These are phyloP conservation scores for Potamarius usumacintae DNA, from an alignment of 2,113 vertebrate genomes.

Conservation along the genomic window DNA sequence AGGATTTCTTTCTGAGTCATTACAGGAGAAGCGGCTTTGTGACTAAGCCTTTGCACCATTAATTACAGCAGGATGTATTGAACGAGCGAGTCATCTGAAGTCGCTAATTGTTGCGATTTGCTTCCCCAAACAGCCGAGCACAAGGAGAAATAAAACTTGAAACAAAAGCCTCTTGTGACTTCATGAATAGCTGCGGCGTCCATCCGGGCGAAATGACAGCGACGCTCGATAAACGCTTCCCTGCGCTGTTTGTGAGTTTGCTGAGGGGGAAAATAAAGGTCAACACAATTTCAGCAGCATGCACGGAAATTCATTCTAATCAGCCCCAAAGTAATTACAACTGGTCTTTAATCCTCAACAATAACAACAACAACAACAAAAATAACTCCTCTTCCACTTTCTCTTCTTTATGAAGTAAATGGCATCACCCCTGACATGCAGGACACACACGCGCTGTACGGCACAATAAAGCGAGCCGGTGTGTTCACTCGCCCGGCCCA, in stretches of 20 bases:
- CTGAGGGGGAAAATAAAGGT: slow-evolving; percentile 15
- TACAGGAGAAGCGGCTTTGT: slow-evolving; percentile 5
- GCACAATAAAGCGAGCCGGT: not conserved
- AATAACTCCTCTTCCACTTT: slow-evolving; percentile 1
- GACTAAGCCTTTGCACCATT: slow-evolving; percentile 30
- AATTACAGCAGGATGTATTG: slow-evolving; percentile 29
- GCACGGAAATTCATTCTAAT: slow-evolving; percentile 25
- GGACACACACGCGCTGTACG: not conserved
- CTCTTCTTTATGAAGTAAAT: slow-evolving; percentile 18
- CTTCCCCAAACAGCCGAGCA: slow-evolving; percentile 12
- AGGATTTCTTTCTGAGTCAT: not conserved
- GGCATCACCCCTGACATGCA: slow-evolving; percentile 18
- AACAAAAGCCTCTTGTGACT: slow-evolving; percentile 7
- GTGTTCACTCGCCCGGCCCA: slow-evolving; percentile 10
- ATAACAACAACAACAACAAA: not conserved
- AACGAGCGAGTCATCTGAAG: slow-evolving; percentile 16
- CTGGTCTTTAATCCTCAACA: slow-evolving; percentile 28
- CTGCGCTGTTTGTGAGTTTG: not conserved
- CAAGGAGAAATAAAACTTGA: slow-evolving; percentile 2
- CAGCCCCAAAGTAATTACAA: slow-evolving; percentile 22
- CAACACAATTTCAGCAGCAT: not conserved
- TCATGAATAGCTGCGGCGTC: slow-evolving; percentile 4
- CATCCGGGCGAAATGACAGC: not conserved
- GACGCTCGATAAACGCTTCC: slow-evolving; percentile 26
- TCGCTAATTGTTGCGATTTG: slow-evolving; percentile 44